Evolutionary conservation across 2,888 invertebrate genomes (phyloP).

Genomic region (Ornithoptera alexandrae): DNA sequence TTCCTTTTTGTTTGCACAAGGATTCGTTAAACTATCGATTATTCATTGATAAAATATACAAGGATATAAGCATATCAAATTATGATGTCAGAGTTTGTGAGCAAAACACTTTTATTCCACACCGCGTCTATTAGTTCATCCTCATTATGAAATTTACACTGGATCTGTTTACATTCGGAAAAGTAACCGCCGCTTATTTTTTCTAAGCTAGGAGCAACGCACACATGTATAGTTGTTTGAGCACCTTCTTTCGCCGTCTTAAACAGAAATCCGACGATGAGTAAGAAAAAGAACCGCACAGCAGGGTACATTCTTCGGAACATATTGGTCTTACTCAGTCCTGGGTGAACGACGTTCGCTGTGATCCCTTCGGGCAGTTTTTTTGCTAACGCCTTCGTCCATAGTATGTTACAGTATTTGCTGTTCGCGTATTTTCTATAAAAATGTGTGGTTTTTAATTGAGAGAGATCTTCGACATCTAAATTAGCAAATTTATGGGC

Average conservation of each 20-base stretch:
- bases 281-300: conserved; percentile 69
- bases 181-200: conserved; percentile 86
- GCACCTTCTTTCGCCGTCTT: conserved; percentile 87
- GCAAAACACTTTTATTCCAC: conserved; percentile 17
- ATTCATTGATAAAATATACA: not conserved
- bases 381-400: conserved; percentile 60
- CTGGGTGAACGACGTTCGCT: conserved; percentile 90
- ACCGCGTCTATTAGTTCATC: conserved; percentile 1
- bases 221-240: conserved; percentile 86
- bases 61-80: not conserved
- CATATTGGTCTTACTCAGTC: conserved; percentile 88
- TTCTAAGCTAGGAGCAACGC: conserved; percentile 85
- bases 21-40: not conserved
- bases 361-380: conserved; percentile 79
- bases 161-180: conserved; percentile 82
- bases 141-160: conserved; percentile 13
- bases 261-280: conserved; percentile 80
- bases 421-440: conserved; percentile 51
- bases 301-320: conserved; percentile 80
- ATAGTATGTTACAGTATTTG: conserved; percentile 62
- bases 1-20: not conserved
- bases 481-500: conserved; percentile 68
- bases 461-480: conserved; percentile 44
- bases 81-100: not conserved
- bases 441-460: conserved; percentile 1